These are phyloP conservation scores for Montipora cactus DNA, from an alignment of 64 coral and sea anemone genomes.

Conservation along the genomic window DNA sequence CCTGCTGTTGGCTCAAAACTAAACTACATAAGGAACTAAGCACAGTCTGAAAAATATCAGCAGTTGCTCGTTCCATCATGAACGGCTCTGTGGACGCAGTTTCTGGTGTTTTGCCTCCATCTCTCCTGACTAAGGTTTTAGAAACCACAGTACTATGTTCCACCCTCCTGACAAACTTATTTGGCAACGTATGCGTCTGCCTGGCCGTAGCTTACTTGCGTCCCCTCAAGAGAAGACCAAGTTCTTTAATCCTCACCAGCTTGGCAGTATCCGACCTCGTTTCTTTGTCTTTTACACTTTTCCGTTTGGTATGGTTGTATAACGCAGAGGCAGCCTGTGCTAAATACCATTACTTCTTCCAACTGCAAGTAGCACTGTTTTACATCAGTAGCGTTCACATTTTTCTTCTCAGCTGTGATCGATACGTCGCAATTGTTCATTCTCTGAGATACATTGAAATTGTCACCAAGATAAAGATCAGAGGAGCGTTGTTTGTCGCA, in stretches of 20 bases:
- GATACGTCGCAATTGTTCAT: slow-evolving; percentile 36
- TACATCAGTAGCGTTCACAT: slow-evolving; percentile 36
- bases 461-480: background rate
- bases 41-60: too few species aligned
- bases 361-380: background rate
- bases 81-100: too few species aligned
- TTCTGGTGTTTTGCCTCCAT: background rate
- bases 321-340: background rate
- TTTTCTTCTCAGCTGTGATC: slow-evolving; percentile 37
- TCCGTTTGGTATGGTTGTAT: slow-evolving; percentile 44
- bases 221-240: background rate
- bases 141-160: background rate
- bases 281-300: background rate
- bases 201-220: slow-evolving; percentile 2
- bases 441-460: slow-evolving; percentile 50
- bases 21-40: too few species aligned
- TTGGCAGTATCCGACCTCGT: slow-evolving; percentile 38
- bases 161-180: background rate
- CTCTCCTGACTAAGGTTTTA: background rate
- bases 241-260: slow-evolving; percentile 39
- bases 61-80: background rate
- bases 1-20: too few species aligned
- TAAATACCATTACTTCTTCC: background rate
- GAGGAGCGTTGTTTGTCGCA: background rate
- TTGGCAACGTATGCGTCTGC: slow-evolving; percentile 36